These are phyloP conservation scores for Manduca sexta DNA, from an alignment of 1,140 invertebrate genomes.

Conservation along the genomic window DNA sequence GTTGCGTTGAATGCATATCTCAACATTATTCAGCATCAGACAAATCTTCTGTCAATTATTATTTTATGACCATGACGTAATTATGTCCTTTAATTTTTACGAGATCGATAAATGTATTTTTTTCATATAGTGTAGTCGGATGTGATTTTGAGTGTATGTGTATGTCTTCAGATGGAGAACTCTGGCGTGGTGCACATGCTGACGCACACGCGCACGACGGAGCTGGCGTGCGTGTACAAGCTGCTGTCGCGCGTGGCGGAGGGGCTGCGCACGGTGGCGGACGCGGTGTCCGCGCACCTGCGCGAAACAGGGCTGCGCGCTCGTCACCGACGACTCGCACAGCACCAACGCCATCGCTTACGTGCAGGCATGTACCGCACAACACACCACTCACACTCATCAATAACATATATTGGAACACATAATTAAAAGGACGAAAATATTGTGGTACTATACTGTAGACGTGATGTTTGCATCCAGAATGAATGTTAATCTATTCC, in stretches of 20 bases:
- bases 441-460: too few relatives aligned
- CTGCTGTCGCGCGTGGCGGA: conserved; percentile 92
- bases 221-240: conserved; percentile 98
- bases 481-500: too few relatives aligned
- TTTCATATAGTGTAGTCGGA: background rate
- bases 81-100: too few relatives aligned
- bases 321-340: conserved; percentile 91
- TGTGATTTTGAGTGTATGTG: background rate
- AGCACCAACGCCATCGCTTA: conserved; percentile 95
- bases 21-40: too few relatives aligned
- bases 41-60: too few relatives aligned
- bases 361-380: conserved; percentile 81
- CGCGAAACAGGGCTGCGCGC: conserved; percentile 94
- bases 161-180: conserved; percentile 92
- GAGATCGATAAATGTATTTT: background rate
- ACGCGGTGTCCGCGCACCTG: conserved; percentile 95
- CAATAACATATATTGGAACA: too few relatives aligned
- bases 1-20: too few relatives aligned
- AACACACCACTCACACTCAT: too few relatives aligned
- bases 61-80: too few relatives aligned
- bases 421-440: too few relatives aligned
- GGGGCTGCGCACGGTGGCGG: conserved; percentile 94
- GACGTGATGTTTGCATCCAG: too few relatives aligned
- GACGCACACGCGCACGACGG: conserved; percentile 96
- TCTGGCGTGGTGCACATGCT: conserved; percentile 99